A percentile compares a stretch with the other conserved stretches of the same genome.
Evolutionary conservation across 2,888 invertebrate genomes (phyloP).

Genomic region (Nemurella pictetii): DNA sequence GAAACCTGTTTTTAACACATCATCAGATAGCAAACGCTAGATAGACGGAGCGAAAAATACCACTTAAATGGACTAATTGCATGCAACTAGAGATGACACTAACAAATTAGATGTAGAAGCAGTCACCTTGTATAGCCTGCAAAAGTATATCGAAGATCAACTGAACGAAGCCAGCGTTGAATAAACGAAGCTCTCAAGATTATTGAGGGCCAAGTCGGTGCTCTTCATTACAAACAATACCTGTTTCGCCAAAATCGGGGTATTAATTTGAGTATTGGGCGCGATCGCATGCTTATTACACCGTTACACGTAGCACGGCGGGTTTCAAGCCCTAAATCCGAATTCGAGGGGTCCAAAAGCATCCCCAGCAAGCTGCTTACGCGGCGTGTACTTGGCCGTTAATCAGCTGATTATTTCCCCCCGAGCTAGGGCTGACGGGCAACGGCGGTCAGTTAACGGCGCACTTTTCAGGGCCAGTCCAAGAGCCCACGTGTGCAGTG

Average conservation of each 20-base stretch:
- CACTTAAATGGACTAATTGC: background rate
- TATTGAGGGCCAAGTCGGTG: background rate
- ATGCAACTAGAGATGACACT: background rate
- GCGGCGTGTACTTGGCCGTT: too few relatives aligned
- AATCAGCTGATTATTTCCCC: too few relatives aligned
- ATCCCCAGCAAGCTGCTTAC: too few relatives aligned
- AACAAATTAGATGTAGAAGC: background rate
- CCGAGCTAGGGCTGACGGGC: too few relatives aligned
- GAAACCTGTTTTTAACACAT: background rate
- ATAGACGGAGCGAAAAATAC: background rate
- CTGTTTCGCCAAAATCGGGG: background rate
- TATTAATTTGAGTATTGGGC: background rate
- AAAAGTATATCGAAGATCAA: background rate
- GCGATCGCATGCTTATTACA: background rate
- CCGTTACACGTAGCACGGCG: too few relatives aligned
- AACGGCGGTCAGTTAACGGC: background rate
- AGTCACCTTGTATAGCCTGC: background rate
- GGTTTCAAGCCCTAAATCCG: too few relatives aligned
- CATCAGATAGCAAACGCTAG: background rate
- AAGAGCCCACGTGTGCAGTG: background rate
- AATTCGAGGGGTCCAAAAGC: too few relatives aligned
- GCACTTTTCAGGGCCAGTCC: background rate
- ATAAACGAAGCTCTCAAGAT: background rate
- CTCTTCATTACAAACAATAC: background rate
- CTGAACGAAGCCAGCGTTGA: background rate